These are phyloP conservation scores for Parambassis ranga DNA, from an alignment of 2,797 vertebrate genomes.

Conservation along the genomic window DNA sequence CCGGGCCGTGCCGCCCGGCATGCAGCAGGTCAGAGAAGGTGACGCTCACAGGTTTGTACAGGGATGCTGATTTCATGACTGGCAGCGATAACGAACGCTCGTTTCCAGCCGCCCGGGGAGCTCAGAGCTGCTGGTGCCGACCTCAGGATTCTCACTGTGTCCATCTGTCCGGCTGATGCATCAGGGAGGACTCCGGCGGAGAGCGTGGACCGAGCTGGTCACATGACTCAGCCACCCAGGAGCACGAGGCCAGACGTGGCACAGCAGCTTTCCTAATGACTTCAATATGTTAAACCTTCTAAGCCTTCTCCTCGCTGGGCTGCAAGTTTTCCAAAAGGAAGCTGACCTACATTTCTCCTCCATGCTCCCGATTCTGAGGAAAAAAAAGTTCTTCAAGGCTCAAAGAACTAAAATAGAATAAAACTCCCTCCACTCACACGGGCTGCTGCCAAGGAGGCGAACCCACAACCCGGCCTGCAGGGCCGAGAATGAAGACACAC, in stretches of 20 bases:
- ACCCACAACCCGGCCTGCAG: not conserved
- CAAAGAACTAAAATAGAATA: slow-evolving; percentile 46
- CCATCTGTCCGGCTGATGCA: slow-evolving; percentile 43
- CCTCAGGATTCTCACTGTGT: slow-evolving; percentile 23
- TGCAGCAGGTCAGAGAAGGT: slow-evolving; percentile 39
- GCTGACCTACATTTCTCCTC: slow-evolving; percentile 72
- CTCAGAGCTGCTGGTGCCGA: slow-evolving; percentile 21
- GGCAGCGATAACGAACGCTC: slow-evolving; percentile 40
- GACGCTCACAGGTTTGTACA: slow-evolving; percentile 47
- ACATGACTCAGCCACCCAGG: slow-evolving; percentile 53
- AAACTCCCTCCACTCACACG: slow-evolving; percentile 33
- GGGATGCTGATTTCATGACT: slow-evolving; percentile 29
- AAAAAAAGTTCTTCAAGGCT: slow-evolving; percentile 39
- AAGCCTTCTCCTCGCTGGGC: slow-evolving; percentile 44
- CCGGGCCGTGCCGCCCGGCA: slow-evolving; percentile 16
- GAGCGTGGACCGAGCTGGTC: slow-evolving; percentile 46
- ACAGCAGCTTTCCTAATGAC: slow-evolving; percentile 60
- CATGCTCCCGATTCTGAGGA: slow-evolving; percentile 48
- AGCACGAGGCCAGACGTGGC: slow-evolving; percentile 47
- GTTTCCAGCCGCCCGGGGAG: slow-evolving; percentile 19
- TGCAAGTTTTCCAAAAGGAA: slow-evolving; percentile 44
- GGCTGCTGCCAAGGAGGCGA: slow-evolving; percentile 10
- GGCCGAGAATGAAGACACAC: not conserved
- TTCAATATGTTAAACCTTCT: slow-evolving; percentile 64
- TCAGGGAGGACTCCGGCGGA: slow-evolving; percentile 34